Conservation (phyloP, 2,888 invertebrate species). For the Adelphocoris suturalis region DNA sequence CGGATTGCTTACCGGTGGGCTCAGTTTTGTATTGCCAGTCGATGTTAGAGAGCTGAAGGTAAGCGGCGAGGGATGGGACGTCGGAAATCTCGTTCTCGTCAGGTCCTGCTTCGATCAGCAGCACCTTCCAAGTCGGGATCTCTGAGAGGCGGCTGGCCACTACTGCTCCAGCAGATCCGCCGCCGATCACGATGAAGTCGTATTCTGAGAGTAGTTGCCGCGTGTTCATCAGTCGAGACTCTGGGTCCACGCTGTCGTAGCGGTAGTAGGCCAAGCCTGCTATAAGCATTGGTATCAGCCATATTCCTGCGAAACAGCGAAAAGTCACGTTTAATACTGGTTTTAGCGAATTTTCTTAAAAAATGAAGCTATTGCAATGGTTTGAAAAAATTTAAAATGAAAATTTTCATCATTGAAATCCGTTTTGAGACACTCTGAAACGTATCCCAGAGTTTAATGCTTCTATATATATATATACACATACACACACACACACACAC, state of each 20-base stretch:
- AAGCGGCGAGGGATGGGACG: conserved; percentile 92
- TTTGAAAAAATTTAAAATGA: too few relatives aligned
- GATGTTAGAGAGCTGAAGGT: conserved; percentile 90
- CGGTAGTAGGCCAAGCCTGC: conserved; percentile 90
- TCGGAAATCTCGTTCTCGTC: conserved; percentile 93
- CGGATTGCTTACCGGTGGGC: conserved; percentile 81
- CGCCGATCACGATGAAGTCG: conserved; percentile 91
- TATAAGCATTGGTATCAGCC: conserved; percentile 90
- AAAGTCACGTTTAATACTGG: too few relatives aligned
- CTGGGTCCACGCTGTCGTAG: conserved; percentile 90
- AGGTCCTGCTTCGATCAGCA: conserved; percentile 91
- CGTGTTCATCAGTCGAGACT: conserved; percentile 86
- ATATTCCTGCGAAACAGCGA: conserved; percentile 81
- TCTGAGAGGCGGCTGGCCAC: conserved; percentile 90
- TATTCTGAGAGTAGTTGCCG: conserved; percentile 86
- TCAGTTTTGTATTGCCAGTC: conserved; percentile 96
- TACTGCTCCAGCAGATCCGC: conserved; percentile 94
- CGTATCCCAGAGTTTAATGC: too few relatives aligned
- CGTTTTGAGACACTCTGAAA: too few relatives aligned
- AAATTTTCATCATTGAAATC: too few relatives aligned
- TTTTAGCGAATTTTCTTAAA: too few relatives aligned
- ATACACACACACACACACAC: too few relatives aligned
- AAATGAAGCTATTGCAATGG: too few relatives aligned
- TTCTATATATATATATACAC: too few relatives aligned
- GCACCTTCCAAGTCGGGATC: conserved; percentile 85